These are phyloP conservation scores for Sebastolobus alascanus DNA, from an alignment of 2,797 vertebrate species.

Conservation along the genomic window DNA sequence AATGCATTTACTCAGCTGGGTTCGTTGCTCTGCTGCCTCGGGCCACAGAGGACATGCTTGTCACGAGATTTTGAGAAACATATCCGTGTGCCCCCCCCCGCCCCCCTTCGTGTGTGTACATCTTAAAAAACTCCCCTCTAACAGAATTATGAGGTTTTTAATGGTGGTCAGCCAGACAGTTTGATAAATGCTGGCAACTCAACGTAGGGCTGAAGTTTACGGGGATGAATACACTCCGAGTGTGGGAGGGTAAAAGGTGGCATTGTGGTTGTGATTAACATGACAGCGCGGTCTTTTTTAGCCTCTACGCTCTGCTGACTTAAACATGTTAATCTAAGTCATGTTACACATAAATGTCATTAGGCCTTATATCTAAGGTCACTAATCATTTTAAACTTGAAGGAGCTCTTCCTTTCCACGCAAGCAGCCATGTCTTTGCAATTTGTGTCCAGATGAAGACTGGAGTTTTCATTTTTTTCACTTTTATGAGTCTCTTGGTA, in stretches of 20 bases:
- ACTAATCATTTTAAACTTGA: conserved; percentile 65
- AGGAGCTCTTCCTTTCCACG: conserved; percentile 52
- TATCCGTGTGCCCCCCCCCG: conserved; percentile 44
- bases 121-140: conserved; percentile 54
- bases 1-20: conserved; percentile 83
- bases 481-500: conserved; percentile 8
- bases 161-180: conserved; percentile 60
- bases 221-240: conserved; percentile 37
- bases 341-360: conserved; percentile 79
- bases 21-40: conserved; percentile 64
- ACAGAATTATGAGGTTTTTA: conserved; percentile 64
- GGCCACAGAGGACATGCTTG: conserved; percentile 76
- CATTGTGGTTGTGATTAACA: conserved; percentile 65
- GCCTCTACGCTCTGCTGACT: conserved; percentile 50
- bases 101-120: conserved; percentile 21
- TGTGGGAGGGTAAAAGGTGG: conserved; percentile 59
- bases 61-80: conserved; percentile 76
- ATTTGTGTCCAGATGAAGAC: conserved; percentile 53
- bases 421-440: conserved; percentile 48
- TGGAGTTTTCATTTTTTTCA: conserved; percentile 33
- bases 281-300: conserved; percentile 43
- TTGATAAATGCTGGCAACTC: conserved; percentile 60
- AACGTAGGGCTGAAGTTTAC: conserved; percentile 21
- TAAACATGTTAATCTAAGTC: conserved; percentile 78
- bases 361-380: conserved; percentile 63